Evolutionary conservation across 2,888 invertebrate genomes (phyloP).

Genomic region (Ophraella communa): DNA sequence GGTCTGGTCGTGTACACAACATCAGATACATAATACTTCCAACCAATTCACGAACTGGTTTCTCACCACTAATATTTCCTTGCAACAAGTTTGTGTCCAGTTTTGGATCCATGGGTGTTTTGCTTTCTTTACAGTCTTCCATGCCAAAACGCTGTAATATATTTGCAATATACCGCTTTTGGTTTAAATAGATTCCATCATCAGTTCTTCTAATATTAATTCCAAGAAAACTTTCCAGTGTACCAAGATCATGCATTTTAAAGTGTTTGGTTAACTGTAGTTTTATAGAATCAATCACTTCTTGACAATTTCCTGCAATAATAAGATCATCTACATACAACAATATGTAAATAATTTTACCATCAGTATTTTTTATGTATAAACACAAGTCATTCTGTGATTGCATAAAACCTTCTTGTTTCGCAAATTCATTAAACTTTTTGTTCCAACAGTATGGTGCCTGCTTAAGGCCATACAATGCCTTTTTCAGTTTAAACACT

Average conservation of each 20-base stretch:
- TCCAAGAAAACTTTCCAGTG: constrained; percentile 8
- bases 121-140: constrained; percentile 12
- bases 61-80: not conserved
- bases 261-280: not conserved
- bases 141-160: constrained; percentile 20
- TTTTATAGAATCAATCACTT: not conserved
- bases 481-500: not conserved
- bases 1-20: constrained; percentile 27
- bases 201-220: not conserved
- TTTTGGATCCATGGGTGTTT: constrained; percentile 11
- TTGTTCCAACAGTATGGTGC: constrained; percentile 15
- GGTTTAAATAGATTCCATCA: constrained; percentile 3
- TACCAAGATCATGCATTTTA: constrained; percentile 9
- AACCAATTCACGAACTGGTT: constrained; percentile 15
- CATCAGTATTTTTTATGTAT: not conserved
- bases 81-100: not conserved
- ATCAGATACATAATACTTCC: constrained; percentile 33
- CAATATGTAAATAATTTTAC: not conserved
- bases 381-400: not conserved
- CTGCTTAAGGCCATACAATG: constrained; percentile 16
- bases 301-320: constrained; percentile 6
- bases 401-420: not conserved
- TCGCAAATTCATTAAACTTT: constrained; percentile 2
- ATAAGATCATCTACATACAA: constrained; percentile 8
- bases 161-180: not conserved